A percentile compares a stretch with the other conserved stretches of the same genome.
Evolutionary conservation across 2,888 invertebrate species (phyloP).

Genomic region (Bembecia ichneumoniformis): DNA sequence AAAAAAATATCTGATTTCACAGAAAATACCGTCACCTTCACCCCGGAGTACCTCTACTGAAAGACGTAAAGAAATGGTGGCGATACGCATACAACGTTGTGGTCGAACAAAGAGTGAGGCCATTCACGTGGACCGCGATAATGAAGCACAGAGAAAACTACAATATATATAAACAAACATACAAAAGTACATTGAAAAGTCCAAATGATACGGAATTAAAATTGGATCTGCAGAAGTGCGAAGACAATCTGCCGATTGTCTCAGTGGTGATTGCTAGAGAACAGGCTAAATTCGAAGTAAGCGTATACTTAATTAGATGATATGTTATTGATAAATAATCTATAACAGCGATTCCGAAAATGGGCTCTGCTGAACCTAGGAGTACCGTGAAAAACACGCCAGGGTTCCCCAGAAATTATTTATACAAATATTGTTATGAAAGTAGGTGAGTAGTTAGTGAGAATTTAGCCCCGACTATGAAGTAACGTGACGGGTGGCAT

Average conservation of each 20-base stretch:
- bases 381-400: no score
- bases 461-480: no score
- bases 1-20: slow-evolving; percentile 7
- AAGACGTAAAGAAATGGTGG: slow-evolving; percentile 81
- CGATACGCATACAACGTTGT: slow-evolving; percentile 80
- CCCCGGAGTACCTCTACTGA: slow-evolving; percentile 70
- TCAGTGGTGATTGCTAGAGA: slow-evolving; percentile 85
- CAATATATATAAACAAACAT: slow-evolving; percentile 76
- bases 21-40: slow-evolving; percentile 76
- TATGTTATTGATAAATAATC: not conserved
- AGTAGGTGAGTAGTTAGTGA: no score
- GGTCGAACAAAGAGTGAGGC: slow-evolving; percentile 79
- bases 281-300: slow-evolving; percentile 83
- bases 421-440: no score
- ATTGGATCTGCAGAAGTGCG: slow-evolving; percentile 80
- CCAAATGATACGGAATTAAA: slow-evolving; percentile 82
- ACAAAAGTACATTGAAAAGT: slow-evolving; percentile 78
- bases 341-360: no score
- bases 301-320: slow-evolving; percentile 3
- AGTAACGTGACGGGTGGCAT: no score
- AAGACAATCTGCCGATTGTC: slow-evolving; percentile 80
- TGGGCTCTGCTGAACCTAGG: no score
- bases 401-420: no score
- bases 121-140: slow-evolving; percentile 82
- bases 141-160: slow-evolving; percentile 79